Base-by-base conservation (phyloP, 1,140 invertebrate species). In the Medauroidea extradentata region DNA sequence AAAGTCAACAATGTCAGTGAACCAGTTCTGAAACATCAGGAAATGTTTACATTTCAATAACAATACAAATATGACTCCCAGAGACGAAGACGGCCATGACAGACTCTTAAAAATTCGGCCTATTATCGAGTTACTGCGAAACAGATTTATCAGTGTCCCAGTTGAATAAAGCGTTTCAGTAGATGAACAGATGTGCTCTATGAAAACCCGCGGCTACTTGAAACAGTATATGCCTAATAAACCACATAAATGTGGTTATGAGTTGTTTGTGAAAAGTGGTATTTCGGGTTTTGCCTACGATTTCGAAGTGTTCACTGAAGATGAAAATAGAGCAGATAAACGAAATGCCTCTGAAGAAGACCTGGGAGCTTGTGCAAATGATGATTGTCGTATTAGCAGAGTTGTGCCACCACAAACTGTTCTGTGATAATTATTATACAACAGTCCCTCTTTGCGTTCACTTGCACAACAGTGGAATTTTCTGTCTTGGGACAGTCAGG, bases 211-310 rank as follows among this genome's bases (percentile, higher is more conserved):
- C 1, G 62, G 68, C 63, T 68, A 63, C 29, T 48, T 73, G 49
- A 73, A 54, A 46, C 71, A 72, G 52, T 73, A 72, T 58, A 39
- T 71, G 2, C 67, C 70, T 19, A 68, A 67, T 16, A 73, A 74
- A 56, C 69, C 67, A 14, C 63, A 70, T 51, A 71, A 71, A 63
- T 71, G 65, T 64, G 69, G 61, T 27, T 65, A 59, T 44, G 61
- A 69, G 38, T n/a, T 66, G 27, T 76, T 61, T 65, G 72, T 74
- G 7, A 53, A 73, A n/a, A 64, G 69, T 69, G 72, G 70, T 18
- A 67, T 72, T 39, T 66, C 62, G 34, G 73, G 72, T 8, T 74
- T 63, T 55, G 68, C 67, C 0, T 75, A 73, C 59, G 68, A 74
- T 62, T 64, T 63, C 44, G 72, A 73, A 65, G 59, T 34, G 29